phyloP scores from a whole-genome alignment of 2,797 vertebrate species.

The Dallia pectoralis region DNA sequence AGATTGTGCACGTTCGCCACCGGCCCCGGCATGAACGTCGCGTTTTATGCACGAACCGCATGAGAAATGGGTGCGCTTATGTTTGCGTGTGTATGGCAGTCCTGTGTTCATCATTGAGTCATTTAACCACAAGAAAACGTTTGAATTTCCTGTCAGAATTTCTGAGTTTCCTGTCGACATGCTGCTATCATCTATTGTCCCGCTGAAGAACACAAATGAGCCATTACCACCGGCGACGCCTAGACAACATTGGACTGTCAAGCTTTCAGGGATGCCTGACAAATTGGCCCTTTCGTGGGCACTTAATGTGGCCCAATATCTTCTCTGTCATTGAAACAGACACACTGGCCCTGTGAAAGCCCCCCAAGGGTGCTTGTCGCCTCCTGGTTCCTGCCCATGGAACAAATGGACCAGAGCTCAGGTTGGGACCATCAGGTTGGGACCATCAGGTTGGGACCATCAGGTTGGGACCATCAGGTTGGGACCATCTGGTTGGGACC shows the following conservation, averaged over 20 bases:
- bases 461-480: slow-evolving; percentile 1
- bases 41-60: background rate
- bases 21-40: too few relatives aligned
- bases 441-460: slow-evolving; percentile 7
- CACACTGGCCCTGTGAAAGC: background rate
- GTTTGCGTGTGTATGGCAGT: background rate
- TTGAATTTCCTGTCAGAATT: too few relatives aligned
- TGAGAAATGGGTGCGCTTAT: background rate
- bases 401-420: slow-evolving; percentile 21
- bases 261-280: slow-evolving; percentile 26
- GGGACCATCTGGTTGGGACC: too few relatives aligned
- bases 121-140: background rate
- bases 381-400: background rate
- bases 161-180: background rate
- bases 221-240: background rate
- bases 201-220: background rate
- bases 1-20: too few relatives aligned
- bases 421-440: slow-evolving; percentile 4
- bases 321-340: slow-evolving; percentile 12
- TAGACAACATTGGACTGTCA: slow-evolving; percentile 6
- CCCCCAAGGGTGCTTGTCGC: background rate
- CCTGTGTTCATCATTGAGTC: background rate
- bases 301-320: slow-evolving; percentile 17
- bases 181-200: slow-evolving; percentile 8
- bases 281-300: slow-evolving; percentile 14